Evolutionary conservation across 2,888 invertebrate genomes (phyloP).

Genomic region (Andrena camellia): DNA sequence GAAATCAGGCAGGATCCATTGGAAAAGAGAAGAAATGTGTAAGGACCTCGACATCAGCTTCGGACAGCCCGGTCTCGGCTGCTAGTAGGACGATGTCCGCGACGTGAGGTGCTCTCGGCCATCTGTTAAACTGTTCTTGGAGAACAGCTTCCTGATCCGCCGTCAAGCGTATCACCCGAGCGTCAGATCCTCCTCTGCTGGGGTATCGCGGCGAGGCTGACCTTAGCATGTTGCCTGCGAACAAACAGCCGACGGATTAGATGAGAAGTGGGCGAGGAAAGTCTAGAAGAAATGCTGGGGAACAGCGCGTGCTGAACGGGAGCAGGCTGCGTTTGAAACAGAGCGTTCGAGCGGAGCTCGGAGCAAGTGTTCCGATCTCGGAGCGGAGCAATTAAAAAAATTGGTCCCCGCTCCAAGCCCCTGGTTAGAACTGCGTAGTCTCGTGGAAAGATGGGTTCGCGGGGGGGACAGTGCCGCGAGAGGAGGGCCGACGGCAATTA

Average conservation of each 20-base stretch:
- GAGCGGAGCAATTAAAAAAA: too few species aligned
- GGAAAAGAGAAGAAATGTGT: not conserved
- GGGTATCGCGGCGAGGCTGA: conserved; percentile 61
- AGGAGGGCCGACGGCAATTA: conserved; percentile 37
- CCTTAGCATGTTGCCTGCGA: conserved; percentile 55
- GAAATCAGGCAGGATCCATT: not conserved
- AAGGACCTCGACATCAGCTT: conserved; percentile 85
- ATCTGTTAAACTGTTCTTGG: conserved; percentile 85
- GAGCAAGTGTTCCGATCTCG: too few species aligned
- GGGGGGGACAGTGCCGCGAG: not conserved
- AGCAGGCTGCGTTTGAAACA: too few species aligned
- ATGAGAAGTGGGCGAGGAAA: too few species aligned
- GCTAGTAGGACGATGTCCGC: conserved; percentile 86
- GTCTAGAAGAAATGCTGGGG: too few species aligned
- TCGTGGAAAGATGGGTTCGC: not conserved
- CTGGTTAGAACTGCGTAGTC: too few species aligned
- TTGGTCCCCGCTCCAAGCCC: too few species aligned
- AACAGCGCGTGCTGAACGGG: too few species aligned
- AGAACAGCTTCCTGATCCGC: conserved; percentile 85
- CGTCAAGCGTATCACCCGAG: conserved; percentile 80
- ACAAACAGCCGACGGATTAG: not conserved
- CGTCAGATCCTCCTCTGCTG: conserved; percentile 20
- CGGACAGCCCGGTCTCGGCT: conserved; percentile 86
- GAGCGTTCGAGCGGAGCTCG: too few species aligned
- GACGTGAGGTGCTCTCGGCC: conserved; percentile 86